A percentile compares a stretch with the other conserved stretches of the same genome.
Evolutionary conservation across 2,888 invertebrate species (phyloP).

Genomic region (Brachynemurus nebulosus): DNA sequence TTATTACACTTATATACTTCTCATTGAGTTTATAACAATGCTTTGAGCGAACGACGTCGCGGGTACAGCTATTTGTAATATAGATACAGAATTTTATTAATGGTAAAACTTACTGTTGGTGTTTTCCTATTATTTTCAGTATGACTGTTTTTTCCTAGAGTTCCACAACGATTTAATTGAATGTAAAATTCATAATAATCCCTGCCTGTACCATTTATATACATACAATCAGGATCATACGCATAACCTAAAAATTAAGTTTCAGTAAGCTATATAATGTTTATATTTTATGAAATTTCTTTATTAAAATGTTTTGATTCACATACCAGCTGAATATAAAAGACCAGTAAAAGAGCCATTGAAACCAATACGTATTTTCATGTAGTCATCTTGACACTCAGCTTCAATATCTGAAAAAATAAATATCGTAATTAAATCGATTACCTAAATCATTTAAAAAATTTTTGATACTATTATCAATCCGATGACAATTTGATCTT

Average conservation of each 20-base stretch:
- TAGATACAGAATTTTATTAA: too few species aligned
- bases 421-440: too few species aligned
- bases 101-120: slow-evolving; percentile 63
- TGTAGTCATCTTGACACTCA: slow-evolving; percentile 89
- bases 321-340: slow-evolving; percentile 74
- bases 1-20: too few species aligned
- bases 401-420: slow-evolving; percentile 73
- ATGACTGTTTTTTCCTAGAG: slow-evolving; percentile 74
- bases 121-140: slow-evolving; percentile 73
- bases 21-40: too few species aligned
- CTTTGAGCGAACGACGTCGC: too few species aligned
- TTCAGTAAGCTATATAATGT: too few species aligned
- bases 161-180: slow-evolving; percentile 83
- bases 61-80: too few species aligned
- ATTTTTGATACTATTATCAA: too few species aligned
- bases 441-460: too few species aligned
- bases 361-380: slow-evolving; percentile 87
- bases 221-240: slow-evolving; percentile 88
- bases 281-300: not conserved
- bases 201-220: slow-evolving; percentile 82
- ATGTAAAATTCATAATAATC: slow-evolving; percentile 91
- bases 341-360: slow-evolving; percentile 82
- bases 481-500: too few species aligned
- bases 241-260: slow-evolving; percentile 56
- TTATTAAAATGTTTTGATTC: not conserved